phyloP scores from a whole-genome alignment of 2,888 invertebrate species.

The Bimastos eiseni region DNA sequence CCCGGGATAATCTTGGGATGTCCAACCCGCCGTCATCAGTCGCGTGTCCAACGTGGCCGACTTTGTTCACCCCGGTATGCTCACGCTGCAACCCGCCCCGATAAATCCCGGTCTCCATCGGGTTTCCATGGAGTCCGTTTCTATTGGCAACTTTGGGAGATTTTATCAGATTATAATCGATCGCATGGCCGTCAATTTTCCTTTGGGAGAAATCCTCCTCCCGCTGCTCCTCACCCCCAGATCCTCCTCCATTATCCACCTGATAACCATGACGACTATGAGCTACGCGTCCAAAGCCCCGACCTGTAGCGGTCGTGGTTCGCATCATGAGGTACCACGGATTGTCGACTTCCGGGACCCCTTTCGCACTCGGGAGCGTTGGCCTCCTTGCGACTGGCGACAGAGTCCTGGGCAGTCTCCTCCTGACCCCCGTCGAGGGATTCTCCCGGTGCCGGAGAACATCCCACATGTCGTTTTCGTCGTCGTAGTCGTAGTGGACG shows the following conservation, averaged over 20 bases:
- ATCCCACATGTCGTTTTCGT: conserved; percentile 8
- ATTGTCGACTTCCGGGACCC: neutral
- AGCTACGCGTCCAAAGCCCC: neutral
- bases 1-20: neutral
- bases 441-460: neutral
- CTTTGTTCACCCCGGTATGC: no score
- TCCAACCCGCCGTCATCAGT: no score
- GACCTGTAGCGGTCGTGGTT: neutral
- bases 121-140: no score
- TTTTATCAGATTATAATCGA: no score
- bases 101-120: no score
- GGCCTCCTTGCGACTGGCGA: neutral
- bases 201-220: neutral
- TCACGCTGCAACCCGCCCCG: no score
- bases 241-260: neutral
- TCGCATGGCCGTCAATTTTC: no score
- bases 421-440: neutral
- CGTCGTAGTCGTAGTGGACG: conserved; percentile 15
- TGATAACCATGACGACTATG: neutral
- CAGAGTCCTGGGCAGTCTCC: conserved; percentile 19
- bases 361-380: neutral
- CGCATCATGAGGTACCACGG: neutral
- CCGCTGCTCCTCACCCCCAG: neutral
- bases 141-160: no score
- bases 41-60: no score